Percentiles rank a stretch among this genome's conserved stretches.
Conservation (phyloP, 1,140 invertebrate species). For the Nephotettix cincticeps region DNA sequence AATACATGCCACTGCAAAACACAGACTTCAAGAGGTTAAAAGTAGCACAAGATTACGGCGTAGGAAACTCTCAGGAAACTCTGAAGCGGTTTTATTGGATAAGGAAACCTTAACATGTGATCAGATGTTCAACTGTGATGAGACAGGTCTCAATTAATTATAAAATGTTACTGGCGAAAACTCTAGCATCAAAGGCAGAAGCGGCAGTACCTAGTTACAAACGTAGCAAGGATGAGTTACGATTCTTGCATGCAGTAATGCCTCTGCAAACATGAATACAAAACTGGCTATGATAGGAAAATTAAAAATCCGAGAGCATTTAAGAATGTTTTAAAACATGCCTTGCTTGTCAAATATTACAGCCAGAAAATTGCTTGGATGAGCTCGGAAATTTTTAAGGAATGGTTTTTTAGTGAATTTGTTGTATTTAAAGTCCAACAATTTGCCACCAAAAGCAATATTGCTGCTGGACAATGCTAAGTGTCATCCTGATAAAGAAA, state of each 20-base stretch:
- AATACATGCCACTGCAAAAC: no score
- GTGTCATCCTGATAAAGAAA: no score
- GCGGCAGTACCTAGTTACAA: conserved; percentile 36
- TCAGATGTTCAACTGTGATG: conserved; percentile 44
- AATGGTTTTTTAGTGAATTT: no score
- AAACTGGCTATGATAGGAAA: conserved; percentile 40
- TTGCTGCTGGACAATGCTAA: no score
- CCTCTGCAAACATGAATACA: conserved; percentile 39
- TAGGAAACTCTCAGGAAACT: conserved; percentile 29
- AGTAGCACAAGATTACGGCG: conserved; percentile 25
- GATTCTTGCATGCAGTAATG: conserved; percentile 37
- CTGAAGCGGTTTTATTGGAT: background rate
- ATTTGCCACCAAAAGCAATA: no score
- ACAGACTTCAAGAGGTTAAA: no score
- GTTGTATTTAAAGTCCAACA: no score
- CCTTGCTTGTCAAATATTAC: conserved; percentile 41
- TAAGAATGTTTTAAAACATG: conserved; percentile 37
- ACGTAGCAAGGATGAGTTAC: conserved; percentile 35
- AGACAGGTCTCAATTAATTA: conserved; percentile 42
- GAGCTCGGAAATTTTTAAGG: no score
- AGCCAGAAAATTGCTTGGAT: no score
- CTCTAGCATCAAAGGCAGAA: conserved; percentile 34
- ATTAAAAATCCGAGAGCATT: no score
- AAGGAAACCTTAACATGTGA: conserved; percentile 24
- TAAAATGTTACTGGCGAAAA: conserved; percentile 39